These are phyloP conservation scores for Cepaea nemoralis DNA, from an alignment of 1,140 invertebrate genomes.

Conservation along the genomic window DNA sequence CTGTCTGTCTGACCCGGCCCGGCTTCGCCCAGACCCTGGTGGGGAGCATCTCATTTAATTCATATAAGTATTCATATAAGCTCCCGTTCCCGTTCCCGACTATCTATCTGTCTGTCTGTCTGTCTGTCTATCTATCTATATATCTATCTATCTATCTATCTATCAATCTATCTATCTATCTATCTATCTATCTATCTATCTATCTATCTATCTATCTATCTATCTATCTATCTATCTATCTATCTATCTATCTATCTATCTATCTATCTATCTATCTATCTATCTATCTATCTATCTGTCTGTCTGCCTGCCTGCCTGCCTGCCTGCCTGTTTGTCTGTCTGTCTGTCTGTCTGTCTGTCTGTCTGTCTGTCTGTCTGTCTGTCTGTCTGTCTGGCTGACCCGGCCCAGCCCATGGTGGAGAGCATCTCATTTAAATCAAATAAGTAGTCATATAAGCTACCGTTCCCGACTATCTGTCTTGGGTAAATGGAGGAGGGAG, in stretches of 20 bases:
- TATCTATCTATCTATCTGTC: conserved; percentile 11
- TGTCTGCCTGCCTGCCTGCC: not conserved
- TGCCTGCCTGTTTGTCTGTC: not conserved
- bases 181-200: not conserved
- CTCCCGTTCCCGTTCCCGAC: not conserved
- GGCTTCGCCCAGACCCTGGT: no score
- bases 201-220: conserved; percentile 19
- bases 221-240: conserved; percentile 19
- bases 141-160: no score
- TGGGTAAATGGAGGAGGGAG: no score
- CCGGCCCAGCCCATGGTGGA: no score
- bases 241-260: conserved; percentile 14
- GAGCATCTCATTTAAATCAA: no score
- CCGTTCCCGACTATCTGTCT: no score
- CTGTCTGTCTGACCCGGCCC: not conserved
- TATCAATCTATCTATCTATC: no score
- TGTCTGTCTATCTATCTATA: not conserved
- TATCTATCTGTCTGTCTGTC: not conserved
- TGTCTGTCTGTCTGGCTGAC: no score
- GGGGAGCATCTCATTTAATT: no score
- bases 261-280: conserved; percentile 11
- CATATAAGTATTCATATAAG: no score
- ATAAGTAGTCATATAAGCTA: no score
- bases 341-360: not conserved
- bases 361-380: not conserved